A percentile compares a stretch with the other conserved stretches of the same genome.
Evolutionary conservation across 2,797 vertebrate species (phyloP).

Genomic region (Rallus crepitans): DNA sequence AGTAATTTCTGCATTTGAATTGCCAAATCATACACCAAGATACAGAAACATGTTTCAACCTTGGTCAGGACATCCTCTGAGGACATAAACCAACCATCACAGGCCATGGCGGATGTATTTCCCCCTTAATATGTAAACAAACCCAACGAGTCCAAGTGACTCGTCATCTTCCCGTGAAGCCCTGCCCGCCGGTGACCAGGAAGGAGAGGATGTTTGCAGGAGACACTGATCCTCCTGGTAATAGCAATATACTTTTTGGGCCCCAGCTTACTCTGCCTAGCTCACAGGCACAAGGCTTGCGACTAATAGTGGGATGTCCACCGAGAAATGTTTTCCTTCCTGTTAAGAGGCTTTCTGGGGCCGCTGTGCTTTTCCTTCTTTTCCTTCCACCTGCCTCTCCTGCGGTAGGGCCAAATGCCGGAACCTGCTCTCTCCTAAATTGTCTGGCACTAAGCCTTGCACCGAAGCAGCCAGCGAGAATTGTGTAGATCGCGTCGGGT

Average conservation of each 20-base stretch:
- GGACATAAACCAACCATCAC: background rate
- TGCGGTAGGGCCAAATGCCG: fast-evolving
- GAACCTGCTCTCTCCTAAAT: background rate
- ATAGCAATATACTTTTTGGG: background rate
- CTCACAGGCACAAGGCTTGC: background rate
- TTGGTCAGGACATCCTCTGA: background rate
- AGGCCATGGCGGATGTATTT: background rate
- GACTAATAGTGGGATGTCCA: background rate
- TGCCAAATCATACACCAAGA: background rate
- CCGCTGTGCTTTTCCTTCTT: background rate
- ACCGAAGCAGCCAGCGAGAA: fast-evolving
- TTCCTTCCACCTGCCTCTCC: background rate
- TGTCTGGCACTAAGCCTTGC: fast-evolving
- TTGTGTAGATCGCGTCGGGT: fast-evolving
- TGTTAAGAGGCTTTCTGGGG: background rate
- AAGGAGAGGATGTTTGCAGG: background rate
- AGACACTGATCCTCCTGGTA: background rate
- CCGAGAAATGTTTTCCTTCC: background rate
- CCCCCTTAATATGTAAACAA: background rate
- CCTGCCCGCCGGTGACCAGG: fast-evolving
- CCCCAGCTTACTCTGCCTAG: background rate
- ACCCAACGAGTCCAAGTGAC: fast-evolving
- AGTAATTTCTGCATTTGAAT: background rate
- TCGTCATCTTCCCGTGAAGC: background rate
- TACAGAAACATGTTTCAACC: background rate